Evolutionary conservation across 1,140 invertebrate genomes (phyloP).

Genomic region (Nasonia vitripennis): DNA sequence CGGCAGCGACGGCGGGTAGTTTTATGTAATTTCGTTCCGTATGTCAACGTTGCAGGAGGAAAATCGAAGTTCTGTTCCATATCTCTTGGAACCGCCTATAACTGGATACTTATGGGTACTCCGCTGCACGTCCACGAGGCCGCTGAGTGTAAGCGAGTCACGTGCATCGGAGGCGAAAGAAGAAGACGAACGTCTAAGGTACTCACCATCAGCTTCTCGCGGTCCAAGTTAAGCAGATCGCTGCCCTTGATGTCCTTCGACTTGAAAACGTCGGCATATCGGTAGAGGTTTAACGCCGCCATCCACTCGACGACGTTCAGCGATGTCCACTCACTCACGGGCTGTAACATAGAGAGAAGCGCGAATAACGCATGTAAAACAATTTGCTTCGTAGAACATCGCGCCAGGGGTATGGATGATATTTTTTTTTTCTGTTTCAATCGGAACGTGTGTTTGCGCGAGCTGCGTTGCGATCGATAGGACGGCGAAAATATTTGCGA

Average conservation of each 20-base stretch:
- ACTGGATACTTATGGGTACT: background rate
- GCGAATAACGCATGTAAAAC: background rate
- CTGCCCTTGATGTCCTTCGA: constrained; percentile 83
- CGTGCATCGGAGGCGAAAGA: constrained; percentile 21
- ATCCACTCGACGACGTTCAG: constrained; percentile 86
- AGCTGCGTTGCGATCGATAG: background rate
- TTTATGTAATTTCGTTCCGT: background rate
- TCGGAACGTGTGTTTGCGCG: background rate
- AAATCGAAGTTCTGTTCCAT: background rate
- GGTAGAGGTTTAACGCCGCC: constrained; percentile 83
- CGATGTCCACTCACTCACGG: constrained; percentile 82
- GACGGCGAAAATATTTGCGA: background rate
- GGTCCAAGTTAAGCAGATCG: constrained; percentile 81
- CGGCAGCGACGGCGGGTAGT: background rate
- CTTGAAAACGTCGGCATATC: constrained; percentile 84
- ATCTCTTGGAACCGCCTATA: background rate
- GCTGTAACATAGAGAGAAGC: constrained; percentile 73
- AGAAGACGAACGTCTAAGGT: background rate
- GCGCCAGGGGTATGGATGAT: background rate
- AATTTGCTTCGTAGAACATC: no score
- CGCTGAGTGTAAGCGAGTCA: constrained; percentile 28
- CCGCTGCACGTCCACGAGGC: background rate
- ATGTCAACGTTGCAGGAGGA: background rate
- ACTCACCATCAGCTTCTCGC: constrained; percentile 83
- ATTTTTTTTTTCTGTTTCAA: background rate